A percentile compares a stretch with the other conserved stretches of the same genome.
Conservation (phyloP, 2,113 vertebrate genomes). For the Anolis sagrei region DNA sequence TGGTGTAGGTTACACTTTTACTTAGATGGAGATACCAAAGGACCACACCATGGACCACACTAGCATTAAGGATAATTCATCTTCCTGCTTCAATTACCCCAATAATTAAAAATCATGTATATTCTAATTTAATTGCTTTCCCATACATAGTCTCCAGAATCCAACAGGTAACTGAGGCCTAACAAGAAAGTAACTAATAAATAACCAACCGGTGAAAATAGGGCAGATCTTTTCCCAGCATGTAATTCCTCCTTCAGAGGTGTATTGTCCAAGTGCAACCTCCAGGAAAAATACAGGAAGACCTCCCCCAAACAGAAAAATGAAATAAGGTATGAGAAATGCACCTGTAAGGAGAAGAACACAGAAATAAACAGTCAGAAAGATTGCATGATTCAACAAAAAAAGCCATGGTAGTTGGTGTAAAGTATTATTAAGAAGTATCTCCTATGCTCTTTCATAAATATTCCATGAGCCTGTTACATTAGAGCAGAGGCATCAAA, state of each 20-base stretch:
- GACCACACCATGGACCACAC: background rate
- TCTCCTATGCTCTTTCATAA: background rate
- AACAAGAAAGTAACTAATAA: background rate
- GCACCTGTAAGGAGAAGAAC: constrained; percentile 84
- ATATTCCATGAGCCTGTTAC: background rate
- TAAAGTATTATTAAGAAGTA: background rate
- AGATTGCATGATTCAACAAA: background rate
- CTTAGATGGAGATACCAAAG: background rate
- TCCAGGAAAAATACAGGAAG: constrained; percentile 98
- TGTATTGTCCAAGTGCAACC: constrained; percentile 96
- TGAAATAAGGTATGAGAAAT: constrained; percentile 98
- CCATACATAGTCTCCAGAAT: background rate
- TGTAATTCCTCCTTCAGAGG: constrained; percentile 97
- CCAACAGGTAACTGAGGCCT: background rate
- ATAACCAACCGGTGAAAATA: constrained; percentile 93
- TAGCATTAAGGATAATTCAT: no score
- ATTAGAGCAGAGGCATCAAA: background rate
- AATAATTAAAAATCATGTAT: background rate
- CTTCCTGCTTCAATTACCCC: background rate
- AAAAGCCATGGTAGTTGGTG: background rate
- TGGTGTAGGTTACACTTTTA: background rate
- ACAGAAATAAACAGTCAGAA: background rate
- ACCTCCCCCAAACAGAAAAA: constrained; percentile 97
- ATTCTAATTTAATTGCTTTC: background rate
- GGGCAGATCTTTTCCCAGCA: constrained; percentile 99